Conservation (phyloP, 2,888 invertebrate genomes). For the Latheticus oryzae region DNA sequence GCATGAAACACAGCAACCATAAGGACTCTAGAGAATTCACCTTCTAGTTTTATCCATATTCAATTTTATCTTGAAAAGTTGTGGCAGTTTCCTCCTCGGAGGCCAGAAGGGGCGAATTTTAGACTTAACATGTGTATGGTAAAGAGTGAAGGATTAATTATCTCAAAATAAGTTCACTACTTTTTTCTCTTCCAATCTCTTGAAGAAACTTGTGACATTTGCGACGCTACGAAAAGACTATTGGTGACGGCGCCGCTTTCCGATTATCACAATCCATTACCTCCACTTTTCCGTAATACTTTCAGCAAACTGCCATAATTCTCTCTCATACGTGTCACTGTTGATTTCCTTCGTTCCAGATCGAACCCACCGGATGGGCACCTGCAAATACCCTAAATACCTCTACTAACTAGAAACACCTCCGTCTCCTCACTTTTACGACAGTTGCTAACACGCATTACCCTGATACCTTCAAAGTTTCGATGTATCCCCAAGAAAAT, state of each 20-base stretch:
- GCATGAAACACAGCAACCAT: slow-evolving; percentile 49
- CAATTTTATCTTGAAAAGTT: slow-evolving; percentile 62
- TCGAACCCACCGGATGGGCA: slow-evolving; percentile 23
- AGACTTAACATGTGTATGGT: too few species aligned
- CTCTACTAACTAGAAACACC: slow-evolving; percentile 34
- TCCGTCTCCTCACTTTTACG: slow-evolving; percentile 41
- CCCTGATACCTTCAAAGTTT: slow-evolving; percentile 36
- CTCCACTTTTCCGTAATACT: slow-evolving; percentile 42
- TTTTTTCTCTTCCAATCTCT: too few species aligned
- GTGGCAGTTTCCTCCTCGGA: slow-evolving; percentile 58
- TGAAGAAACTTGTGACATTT: slow-evolving; percentile 44
- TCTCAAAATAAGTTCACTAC: too few species aligned
- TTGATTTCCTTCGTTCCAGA: slow-evolving; percentile 13
- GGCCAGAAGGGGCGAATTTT: slow-evolving; percentile 48
- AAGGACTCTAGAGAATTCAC: slow-evolving; percentile 57
- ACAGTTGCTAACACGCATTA: slow-evolving; percentile 45
- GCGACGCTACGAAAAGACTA: slow-evolving; percentile 27
- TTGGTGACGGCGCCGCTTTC: slow-evolving; percentile 27
- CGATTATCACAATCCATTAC: slow-evolving; percentile 50
- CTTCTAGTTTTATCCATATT: slow-evolving; percentile 64
- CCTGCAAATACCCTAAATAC: slow-evolving; percentile 32
- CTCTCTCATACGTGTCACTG: slow-evolving; percentile 32
- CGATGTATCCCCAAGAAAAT: slow-evolving; percentile 23
- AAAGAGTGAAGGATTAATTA: too few species aligned
- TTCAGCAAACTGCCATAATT: slow-evolving; percentile 37